phyloP scores from a whole-genome alignment of 2,797 vertebrate species.

The Bothrops alternatus region DNA sequence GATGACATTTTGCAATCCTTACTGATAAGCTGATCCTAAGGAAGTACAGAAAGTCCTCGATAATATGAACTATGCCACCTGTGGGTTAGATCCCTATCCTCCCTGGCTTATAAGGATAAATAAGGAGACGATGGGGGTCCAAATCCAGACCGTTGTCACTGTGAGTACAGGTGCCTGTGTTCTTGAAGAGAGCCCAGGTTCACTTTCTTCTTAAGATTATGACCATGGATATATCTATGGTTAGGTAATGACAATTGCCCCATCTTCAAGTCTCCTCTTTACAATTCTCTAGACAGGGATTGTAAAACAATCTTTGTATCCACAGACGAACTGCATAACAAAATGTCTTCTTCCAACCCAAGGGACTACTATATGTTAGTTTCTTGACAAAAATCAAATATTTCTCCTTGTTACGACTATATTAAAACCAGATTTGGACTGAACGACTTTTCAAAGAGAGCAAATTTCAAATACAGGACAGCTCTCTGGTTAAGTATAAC shows the following conservation, averaged over 20 bases:
- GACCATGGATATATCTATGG: not conserved
- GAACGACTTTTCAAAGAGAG: not conserved
- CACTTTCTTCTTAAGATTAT: not conserved
- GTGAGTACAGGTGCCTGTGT: not conserved
- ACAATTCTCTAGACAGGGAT: not conserved
- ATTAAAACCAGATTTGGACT: not conserved
- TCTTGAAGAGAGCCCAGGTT: not conserved
- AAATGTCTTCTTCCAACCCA: not conserved
- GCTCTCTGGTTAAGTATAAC: not conserved
- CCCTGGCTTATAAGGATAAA: not conserved
- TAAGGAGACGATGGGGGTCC: not conserved
- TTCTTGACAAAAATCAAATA: not conserved
- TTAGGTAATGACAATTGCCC: not conserved
- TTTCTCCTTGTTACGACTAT: not conserved
- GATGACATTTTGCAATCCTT: not conserved
- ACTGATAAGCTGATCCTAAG: not conserved
- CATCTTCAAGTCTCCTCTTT: not conserved
- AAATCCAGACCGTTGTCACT: not conserved
- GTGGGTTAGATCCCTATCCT: not conserved
- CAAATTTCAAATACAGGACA: not conserved
- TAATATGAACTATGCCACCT: not conserved
- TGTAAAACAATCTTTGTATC: not conserved
- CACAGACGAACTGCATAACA: not conserved
- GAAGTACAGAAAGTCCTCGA: not conserved
- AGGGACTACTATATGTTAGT: not conserved